Percentiles rank a stretch among this genome's conserved stretches.
phyloP scores from a whole-genome alignment of 1,140 invertebrate species.

The Gyrodactylus bullatarudis region DNA sequence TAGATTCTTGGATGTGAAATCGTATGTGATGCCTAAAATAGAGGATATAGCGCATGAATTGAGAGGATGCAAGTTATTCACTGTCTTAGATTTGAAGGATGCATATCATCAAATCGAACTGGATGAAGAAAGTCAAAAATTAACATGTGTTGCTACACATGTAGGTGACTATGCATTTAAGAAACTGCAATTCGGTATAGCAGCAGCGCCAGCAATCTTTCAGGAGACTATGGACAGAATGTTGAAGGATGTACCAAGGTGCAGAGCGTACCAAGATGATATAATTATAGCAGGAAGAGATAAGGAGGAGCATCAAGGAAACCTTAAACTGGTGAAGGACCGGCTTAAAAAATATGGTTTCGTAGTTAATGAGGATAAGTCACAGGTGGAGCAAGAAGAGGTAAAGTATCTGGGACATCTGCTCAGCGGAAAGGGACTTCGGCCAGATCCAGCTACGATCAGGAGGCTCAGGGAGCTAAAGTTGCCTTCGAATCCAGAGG shows the following conservation, averaged over 20 bases:
- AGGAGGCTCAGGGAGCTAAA: conserved; percentile 11
- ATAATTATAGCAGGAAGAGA: conserved; percentile 9
- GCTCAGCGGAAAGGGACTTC: conserved; percentile 10
- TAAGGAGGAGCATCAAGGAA: conserved; percentile 8
- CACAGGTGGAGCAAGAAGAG: conserved; percentile 9
- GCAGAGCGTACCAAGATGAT: conserved; percentile 9
- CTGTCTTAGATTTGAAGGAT: conserved; percentile 8
- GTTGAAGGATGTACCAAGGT: conserved; percentile 5
- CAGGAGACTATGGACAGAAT: conserved; percentile 9
- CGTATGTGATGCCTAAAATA: conserved; percentile 2
- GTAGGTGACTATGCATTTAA: conserved; percentile 3
- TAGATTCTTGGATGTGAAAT: not conserved
- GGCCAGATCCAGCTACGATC: conserved; percentile 9
- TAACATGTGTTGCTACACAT: conserved; percentile 3
- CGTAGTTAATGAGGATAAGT: conserved; percentile 9
- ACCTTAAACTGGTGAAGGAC: not conserved
- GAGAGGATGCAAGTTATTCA: conserved; percentile 7
- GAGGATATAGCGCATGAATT: conserved; percentile 6
- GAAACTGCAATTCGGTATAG: conserved; percentile 7
- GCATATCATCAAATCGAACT: conserved; percentile 8
- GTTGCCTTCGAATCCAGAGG: conserved; percentile 8
- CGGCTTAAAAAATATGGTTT: conserved; percentile 6
- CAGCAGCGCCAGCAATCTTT: conserved; percentile 8
- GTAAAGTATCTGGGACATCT: conserved; percentile 13
- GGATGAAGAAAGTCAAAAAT: conserved; percentile 6